Evolutionary conservation across 2,888 invertebrate species (phyloP), one percentile per base, ranked within the genome.

Genomic region (Troides helena): DNA sequence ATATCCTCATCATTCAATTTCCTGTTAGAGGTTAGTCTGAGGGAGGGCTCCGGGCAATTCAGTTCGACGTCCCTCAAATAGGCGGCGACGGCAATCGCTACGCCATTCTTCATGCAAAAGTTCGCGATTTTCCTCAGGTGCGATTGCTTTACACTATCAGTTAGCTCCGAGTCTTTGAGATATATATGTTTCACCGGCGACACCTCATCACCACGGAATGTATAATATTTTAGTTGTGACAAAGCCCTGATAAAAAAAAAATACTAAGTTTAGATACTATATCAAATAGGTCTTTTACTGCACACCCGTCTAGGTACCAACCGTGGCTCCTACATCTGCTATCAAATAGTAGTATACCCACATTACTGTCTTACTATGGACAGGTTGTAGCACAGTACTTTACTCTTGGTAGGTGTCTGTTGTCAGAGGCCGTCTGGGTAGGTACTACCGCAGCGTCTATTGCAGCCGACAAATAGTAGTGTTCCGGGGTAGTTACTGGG

Each of bases 181-280:
- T 95, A 95, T 1, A 98, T 82, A 83, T 97, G 96, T 75, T 97
- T 96, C 0, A 97, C 85, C 0, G 98, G 97, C 0, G 96, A 96
- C 0, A 95, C 76, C 7, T 89, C 89, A 75, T 95, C 92, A 4
- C 96, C 96, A 7, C 90, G 81, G 74, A 95, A 84, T n/a, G 79
- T 85, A 77, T 90, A 92, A 76, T 93, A 81, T 63, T 90, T 86
- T 12, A 95, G 85, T 3, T 83, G 79, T 1, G 82, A 74, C 36
- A 94, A 83, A 6, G 90, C 88, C 25, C 90, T 93, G 88, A 53
- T 39, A 62, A 39, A 46, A 43, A 68, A 21, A 6, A 14, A 18
- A 5, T 21, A 25, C 25, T 25, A 0, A 4, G 3, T 30, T 30
- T 30, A 3, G 30, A 30, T 30, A 30, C 30, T 30, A 30, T 5